phyloP scores from a whole-genome alignment of 2,888 invertebrate species.

The Lasioglossum pauxillum region DNA sequence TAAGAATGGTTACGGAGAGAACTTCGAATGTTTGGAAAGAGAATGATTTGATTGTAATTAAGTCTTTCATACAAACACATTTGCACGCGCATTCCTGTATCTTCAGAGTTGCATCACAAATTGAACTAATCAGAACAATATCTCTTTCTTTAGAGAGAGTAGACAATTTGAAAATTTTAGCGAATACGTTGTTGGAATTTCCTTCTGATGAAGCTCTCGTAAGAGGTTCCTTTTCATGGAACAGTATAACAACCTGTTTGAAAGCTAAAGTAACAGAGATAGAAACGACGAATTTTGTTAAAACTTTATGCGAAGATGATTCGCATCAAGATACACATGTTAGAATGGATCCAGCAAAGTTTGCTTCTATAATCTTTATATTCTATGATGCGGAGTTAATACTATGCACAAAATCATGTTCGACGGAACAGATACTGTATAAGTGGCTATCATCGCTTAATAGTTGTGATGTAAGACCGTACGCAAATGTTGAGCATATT shows the following conservation, averaged over 20 bases:
- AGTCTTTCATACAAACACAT: slow-evolving; percentile 69
- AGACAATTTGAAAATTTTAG: slow-evolving; percentile 60
- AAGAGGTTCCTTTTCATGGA: slow-evolving; percentile 70
- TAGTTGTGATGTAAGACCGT: slow-evolving; percentile 73
- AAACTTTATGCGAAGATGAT: slow-evolving; percentile 52
- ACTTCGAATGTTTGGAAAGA: slow-evolving; percentile 65
- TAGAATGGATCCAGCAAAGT: slow-evolving; percentile 56
- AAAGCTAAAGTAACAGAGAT: slow-evolving; percentile 19
- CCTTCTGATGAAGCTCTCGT: slow-evolving; percentile 66
- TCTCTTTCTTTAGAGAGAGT: slow-evolving; percentile 43
- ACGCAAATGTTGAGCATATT: slow-evolving; percentile 64
- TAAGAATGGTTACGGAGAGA: slow-evolving; percentile 45
- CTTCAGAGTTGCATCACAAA: slow-evolving; percentile 77
- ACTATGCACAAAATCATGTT: slow-evolving; percentile 50
- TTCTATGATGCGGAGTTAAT: slow-evolving; percentile 73
- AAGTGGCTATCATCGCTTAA: slow-evolving; percentile 67
- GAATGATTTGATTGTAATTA: slow-evolving; percentile 70
- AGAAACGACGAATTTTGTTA: slow-evolving; percentile 64
- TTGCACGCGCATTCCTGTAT: slow-evolving; percentile 69
- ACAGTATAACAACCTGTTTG: slow-evolving; percentile 66
- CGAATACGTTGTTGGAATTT: slow-evolving; percentile 71
- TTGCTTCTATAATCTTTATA: slow-evolving; percentile 72
- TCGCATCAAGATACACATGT: slow-evolving; percentile 29
- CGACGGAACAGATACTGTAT: slow-evolving; percentile 53
- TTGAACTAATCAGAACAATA: slow-evolving; percentile 74